These are phyloP conservation scores for Crocodylus rhombifer DNA, from an alignment of 2,797 vertebrate species.

Conservation along the genomic window DNA sequence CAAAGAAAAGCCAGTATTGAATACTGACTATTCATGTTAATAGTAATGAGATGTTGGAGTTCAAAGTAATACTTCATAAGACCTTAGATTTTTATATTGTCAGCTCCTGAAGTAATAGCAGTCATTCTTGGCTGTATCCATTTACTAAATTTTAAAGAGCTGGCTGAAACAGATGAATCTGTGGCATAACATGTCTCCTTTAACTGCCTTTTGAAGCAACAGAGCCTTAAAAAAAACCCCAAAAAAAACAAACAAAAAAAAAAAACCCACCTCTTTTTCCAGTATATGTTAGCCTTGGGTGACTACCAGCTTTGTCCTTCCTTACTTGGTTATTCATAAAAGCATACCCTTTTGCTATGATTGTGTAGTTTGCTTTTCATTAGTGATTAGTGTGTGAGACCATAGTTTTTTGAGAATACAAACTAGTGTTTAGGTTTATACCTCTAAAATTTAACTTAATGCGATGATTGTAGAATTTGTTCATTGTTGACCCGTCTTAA, in stretches of 20 bases:
- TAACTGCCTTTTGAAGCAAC: background rate
- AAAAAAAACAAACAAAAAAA: fast-evolving
- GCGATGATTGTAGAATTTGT: background rate
- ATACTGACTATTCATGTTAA: background rate
- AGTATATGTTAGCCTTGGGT: background rate
- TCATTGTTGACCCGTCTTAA: background rate
- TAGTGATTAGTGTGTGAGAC: no score
- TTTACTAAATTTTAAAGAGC: background rate
- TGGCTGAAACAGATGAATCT: background rate
- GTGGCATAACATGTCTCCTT: background rate
- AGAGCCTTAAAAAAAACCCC: background rate
- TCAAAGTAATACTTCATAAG: background rate
- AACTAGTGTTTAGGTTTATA: background rate
- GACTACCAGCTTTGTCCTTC: background rate
- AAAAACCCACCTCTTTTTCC: background rate
- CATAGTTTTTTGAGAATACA: no score
- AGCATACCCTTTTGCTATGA: background rate
- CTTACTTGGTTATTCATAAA: background rate
- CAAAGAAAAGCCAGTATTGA: background rate
- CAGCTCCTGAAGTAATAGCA: background rate
- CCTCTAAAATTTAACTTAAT: background rate
- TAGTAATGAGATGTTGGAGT: background rate
- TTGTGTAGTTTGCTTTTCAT: no score
- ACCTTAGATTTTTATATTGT: background rate
- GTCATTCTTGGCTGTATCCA: background rate